Conservation (phyloP, 2,888 invertebrate species). For the Zygogramma bicolorata region DNA sequence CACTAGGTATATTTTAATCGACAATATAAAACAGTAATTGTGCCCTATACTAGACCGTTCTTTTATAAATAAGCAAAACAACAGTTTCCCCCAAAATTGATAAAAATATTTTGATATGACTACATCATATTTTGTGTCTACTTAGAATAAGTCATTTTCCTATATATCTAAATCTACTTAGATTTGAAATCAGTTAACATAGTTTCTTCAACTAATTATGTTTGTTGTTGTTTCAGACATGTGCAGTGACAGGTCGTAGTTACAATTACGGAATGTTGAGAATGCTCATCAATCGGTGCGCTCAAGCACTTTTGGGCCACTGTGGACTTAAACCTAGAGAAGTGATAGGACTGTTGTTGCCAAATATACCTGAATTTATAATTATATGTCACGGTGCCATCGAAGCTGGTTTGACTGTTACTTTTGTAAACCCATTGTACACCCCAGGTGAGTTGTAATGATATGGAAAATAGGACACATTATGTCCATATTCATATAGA, state of each 20-base stretch:
- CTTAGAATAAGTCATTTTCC: too few relatives aligned
- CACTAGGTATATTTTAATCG: too few relatives aligned
- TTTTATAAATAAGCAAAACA: too few relatives aligned
- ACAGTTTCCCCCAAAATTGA: too few relatives aligned
- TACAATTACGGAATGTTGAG: slow-evolving; percentile 75
- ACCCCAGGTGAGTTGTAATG: slow-evolving; percentile 70
- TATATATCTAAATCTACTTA: too few relatives aligned
- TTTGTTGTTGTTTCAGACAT: slow-evolving; percentile 72
- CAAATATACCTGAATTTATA: slow-evolving; percentile 79
- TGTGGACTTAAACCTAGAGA: slow-evolving; percentile 74
- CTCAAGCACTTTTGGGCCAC: slow-evolving; percentile 70
- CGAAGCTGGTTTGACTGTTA: slow-evolving; percentile 75
- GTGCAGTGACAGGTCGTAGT: slow-evolving; percentile 75
- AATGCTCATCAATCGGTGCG: slow-evolving; percentile 72
- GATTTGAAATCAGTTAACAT: too few relatives aligned
- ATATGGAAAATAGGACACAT: too few relatives aligned
- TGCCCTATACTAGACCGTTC: too few relatives aligned
- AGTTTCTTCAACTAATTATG: neutral
- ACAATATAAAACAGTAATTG: too few relatives aligned
- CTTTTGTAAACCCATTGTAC: slow-evolving; percentile 79
- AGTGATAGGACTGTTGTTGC: slow-evolving; percentile 75
- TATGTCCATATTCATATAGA: too few relatives aligned
- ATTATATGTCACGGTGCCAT: slow-evolving; percentile 77
- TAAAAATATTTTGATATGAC: too few relatives aligned
- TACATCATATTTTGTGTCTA: too few relatives aligned